Conservation (phyloP, 2,888 invertebrate species). For the Brachyopa scutellaris region DNA sequence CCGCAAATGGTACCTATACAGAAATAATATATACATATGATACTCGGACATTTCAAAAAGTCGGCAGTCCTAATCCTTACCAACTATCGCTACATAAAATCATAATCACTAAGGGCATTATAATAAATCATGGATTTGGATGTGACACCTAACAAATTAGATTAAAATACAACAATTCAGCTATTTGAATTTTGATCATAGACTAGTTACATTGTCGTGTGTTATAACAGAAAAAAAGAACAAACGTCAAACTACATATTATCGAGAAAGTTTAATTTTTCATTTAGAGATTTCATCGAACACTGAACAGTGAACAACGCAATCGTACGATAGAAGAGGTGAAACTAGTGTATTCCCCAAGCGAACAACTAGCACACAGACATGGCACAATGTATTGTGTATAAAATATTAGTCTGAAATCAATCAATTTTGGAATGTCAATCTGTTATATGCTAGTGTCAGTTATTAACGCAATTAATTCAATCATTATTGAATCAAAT, state of each 20-base stretch:
- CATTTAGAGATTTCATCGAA: slow-evolving; percentile 42
- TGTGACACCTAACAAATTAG: slow-evolving; percentile 60
- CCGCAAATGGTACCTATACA: no score
- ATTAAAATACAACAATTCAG: slow-evolving; percentile 46
- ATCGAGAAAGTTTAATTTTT: slow-evolving; percentile 52
- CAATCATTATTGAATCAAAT: slow-evolving; percentile 82
- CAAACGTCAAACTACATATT: slow-evolving; percentile 1
- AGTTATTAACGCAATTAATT: slow-evolving; percentile 82
- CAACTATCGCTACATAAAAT: background rate
- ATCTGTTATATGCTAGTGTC: slow-evolving; percentile 78
- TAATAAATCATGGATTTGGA: slow-evolving; percentile 34
- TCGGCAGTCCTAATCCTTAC: no score
- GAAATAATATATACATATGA: no score
- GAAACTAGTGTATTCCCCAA: background rate
- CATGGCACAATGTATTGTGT: slow-evolving; percentile 49
- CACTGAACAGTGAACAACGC: no score
- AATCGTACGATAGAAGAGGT: no score
- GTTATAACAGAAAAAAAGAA: no score
- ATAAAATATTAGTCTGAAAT: slow-evolving; percentile 73
- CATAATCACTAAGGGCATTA: slow-evolving; percentile 10
- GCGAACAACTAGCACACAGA: background rate
- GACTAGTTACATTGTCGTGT: background rate
- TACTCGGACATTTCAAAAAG: no score
- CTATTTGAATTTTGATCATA: slow-evolving; percentile 1
- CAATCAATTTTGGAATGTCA: slow-evolving; percentile 75